These are phyloP conservation scores for Pentalonia nigronervosa DNA, from an alignment of 1,140 invertebrate genomes.

Conservation along the genomic window DNA sequence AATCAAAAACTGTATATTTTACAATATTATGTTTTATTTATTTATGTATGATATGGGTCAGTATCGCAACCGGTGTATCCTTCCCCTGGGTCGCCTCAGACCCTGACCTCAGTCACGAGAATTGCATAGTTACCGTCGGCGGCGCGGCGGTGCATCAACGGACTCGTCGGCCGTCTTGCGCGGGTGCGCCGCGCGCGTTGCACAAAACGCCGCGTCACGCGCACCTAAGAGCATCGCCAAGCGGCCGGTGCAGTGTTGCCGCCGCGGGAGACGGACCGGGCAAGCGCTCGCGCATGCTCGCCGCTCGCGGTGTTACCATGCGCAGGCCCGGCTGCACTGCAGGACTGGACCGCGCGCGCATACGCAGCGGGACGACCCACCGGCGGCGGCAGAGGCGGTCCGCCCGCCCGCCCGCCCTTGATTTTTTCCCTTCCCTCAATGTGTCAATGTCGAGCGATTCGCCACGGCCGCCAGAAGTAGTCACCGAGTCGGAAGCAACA, in stretches of 20 bases:
- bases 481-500: conserved; percentile 36
- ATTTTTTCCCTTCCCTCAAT: conserved; percentile 32
- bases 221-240: background rate
- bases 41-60: background rate
- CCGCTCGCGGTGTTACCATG: background rate
- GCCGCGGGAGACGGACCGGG: background rate
- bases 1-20: background rate
- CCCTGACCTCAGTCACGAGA: conserved; percentile 46
- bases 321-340: background rate
- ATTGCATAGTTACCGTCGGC: conserved; percentile 8
- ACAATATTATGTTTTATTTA: background rate
- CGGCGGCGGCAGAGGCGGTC: background rate
- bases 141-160: background rate
- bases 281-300: background rate
- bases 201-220: background rate
- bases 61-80: conserved; percentile 18
- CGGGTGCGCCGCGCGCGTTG: background rate
- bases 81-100: background rate
- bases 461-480: conserved; percentile 19
- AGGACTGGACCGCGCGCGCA: conserved; percentile 30
- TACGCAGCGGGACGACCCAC: conserved; percentile 21
- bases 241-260: background rate
- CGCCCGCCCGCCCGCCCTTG: background rate
- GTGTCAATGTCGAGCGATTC: conserved; percentile 53
- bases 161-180: no score